Percentiles rank a stretch among this genome's conserved stretches.
These are phyloP conservation scores for Diachasmimorpha longicaudata DNA, from an alignment of 1,140 invertebrate genomes.

Conservation along the genomic window DNA sequence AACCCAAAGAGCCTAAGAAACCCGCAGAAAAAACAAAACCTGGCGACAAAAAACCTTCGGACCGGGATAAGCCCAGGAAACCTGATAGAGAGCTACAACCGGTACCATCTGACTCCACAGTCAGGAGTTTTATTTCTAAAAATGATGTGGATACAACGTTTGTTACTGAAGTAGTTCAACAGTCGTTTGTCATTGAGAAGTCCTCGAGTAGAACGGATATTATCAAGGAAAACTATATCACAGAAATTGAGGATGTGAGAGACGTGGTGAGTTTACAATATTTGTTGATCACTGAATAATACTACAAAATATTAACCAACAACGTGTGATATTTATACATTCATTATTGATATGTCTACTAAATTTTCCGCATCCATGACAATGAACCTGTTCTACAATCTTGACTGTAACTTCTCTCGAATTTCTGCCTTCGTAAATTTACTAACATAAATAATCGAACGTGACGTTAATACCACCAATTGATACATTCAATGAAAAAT, in stretches of 20 bases:
- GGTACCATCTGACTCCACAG: constrained; percentile 14
- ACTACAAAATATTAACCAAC: too few relatives aligned
- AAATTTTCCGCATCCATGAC: too few relatives aligned
- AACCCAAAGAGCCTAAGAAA: constrained; percentile 25
- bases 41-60: not conserved
- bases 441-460: not conserved
- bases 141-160: constrained; percentile 8
- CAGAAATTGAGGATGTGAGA: constrained; percentile 20
- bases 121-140: not conserved
- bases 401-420: too few relatives aligned
- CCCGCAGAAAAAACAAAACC: constrained; percentile 14
- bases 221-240: constrained; percentile 15
- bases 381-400: too few relatives aligned
- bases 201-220: constrained; percentile 27
- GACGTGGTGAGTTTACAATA: constrained; percentile 16
- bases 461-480: not conserved
- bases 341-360: too few relatives aligned
- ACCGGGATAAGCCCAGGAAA: not conserved
- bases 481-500: not conserved
- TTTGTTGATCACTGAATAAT: not conserved
- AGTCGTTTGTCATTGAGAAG: constrained; percentile 21
- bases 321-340: too few relatives aligned
- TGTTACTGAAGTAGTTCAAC: constrained; percentile 14
- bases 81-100: not conserved
- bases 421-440: too few relatives aligned